These are phyloP conservation scores for Acyrthosiphon pisum DNA, from an alignment of 1,140 invertebrate genomes.

Conservation along the genomic window DNA sequence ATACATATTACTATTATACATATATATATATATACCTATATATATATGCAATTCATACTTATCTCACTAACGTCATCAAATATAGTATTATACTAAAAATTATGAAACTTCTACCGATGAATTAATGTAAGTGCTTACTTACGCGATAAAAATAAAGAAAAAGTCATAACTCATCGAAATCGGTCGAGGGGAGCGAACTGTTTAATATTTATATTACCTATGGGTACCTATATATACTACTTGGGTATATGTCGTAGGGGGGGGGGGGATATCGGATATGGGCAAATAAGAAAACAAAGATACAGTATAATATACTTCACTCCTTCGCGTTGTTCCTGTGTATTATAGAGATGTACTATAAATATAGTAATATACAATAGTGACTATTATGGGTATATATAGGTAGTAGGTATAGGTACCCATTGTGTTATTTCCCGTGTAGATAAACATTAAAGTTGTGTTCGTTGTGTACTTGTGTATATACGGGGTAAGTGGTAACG, in stretches of 20 bases:
- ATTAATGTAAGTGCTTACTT: background rate
- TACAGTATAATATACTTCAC: no score
- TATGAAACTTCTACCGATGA: background rate
- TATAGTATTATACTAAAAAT: background rate
- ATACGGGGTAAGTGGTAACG: no score
- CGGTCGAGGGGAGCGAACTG: background rate
- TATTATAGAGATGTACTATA: no score
- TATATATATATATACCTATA: background rate
- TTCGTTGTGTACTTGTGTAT: no score
- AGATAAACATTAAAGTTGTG: background rate
- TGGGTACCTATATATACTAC: background rate
- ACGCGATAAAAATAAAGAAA: background rate
- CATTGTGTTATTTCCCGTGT: no score
- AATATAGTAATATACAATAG: no score
- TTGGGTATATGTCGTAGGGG: background rate
- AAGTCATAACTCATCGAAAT: background rate
- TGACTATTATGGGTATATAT: no score
- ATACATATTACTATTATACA: background rate
- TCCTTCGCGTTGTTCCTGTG: no score
- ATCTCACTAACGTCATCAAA: background rate
- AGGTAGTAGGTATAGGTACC: no score
- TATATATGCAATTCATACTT: background rate
- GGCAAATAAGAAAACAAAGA: background rate
- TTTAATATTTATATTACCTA: background rate
- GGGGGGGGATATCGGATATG: no score